A percentile compares a stretch with the other conserved stretches of the same genome.
These are phyloP conservation scores for Mesorhabditis spiculigera DNA, from an alignment of 2,888 invertebrate genomes.

Conservation along the genomic window DNA sequence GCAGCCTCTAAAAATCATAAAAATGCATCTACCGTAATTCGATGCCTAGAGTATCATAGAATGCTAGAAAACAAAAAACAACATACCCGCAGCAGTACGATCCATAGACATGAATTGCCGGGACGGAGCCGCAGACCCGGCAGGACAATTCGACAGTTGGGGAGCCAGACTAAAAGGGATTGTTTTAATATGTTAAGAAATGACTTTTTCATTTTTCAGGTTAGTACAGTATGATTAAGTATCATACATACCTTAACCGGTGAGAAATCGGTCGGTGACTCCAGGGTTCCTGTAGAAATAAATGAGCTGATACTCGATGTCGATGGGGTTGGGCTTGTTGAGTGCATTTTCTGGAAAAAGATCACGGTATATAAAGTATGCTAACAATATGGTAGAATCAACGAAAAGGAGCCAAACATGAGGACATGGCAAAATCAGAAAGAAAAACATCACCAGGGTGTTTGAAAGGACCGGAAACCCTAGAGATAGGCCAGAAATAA, in stretches of 20 bases:
- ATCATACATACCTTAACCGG: background rate
- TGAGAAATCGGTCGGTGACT: background rate
- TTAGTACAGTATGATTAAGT: no score
- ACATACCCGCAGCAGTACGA: slow-evolving; percentile 3
- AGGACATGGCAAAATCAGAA: no score
- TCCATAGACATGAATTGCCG: background rate
- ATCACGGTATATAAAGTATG: no score
- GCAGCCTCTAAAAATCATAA: background rate
- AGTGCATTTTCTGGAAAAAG: no score
- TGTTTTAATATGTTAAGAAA: no score
- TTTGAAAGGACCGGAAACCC: no score
- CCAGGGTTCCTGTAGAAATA: background rate
- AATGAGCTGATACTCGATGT: background rate
- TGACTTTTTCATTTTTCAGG: no score
- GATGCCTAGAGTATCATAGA: background rate
- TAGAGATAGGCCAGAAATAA: no score
- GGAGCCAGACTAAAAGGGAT: no score
- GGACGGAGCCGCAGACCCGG: slow-evolving; percentile 3
- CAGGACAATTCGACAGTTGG: background rate
- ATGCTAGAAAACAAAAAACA: background rate
- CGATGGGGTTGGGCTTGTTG: background rate
- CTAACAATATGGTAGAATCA: no score
- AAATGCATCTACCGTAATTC: background rate
- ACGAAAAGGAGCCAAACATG: no score
- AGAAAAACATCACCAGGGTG: no score